Conservation (phyloP, 2,888 invertebrate genomes). For the Melanotus villosus region DNA sequence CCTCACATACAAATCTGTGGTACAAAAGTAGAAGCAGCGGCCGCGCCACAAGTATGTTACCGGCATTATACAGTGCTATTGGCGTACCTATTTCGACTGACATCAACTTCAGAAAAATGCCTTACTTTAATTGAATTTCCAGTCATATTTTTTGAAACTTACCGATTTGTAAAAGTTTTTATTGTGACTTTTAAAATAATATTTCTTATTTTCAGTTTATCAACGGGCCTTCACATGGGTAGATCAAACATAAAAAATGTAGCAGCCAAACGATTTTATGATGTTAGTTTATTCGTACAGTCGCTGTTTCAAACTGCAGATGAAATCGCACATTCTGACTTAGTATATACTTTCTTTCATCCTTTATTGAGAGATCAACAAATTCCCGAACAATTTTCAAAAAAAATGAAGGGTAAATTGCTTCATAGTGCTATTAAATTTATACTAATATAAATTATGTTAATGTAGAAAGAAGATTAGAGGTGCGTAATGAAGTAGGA, state of each 20-base stretch:
- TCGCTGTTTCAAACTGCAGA: conserved; percentile 90
- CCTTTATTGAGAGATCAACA: conserved; percentile 95
- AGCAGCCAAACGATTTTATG: conserved; percentile 91
- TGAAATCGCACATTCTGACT: conserved; percentile 95
- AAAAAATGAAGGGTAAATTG: conserved; percentile 81
- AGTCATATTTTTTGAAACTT: too few species aligned
- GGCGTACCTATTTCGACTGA: too few species aligned
- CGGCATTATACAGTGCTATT: too few species aligned
- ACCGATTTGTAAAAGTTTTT: too few species aligned
- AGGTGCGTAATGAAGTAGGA: conserved; percentile 61
- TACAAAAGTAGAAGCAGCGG: too few species aligned
- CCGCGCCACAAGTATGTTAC: too few species aligned
- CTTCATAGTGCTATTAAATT: neutral
- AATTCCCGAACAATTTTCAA: conserved; percentile 84
- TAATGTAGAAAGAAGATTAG: conserved; percentile 54
- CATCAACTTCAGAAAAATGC: too few species aligned
- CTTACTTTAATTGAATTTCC: too few species aligned
- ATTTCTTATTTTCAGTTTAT: conserved; percentile 75
- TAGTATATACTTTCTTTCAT: conserved; percentile 99
- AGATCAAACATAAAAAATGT: conserved; percentile 96
- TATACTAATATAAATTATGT: neutral
- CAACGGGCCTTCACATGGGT: conserved; percentile 86
- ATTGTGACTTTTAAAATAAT: too few species aligned
- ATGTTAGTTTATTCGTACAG: conserved; percentile 90
- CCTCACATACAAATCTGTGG: too few species aligned